Base-by-base conservation (phyloP, 1,140 invertebrate species). In the Potamilus streckersoni region DNA sequence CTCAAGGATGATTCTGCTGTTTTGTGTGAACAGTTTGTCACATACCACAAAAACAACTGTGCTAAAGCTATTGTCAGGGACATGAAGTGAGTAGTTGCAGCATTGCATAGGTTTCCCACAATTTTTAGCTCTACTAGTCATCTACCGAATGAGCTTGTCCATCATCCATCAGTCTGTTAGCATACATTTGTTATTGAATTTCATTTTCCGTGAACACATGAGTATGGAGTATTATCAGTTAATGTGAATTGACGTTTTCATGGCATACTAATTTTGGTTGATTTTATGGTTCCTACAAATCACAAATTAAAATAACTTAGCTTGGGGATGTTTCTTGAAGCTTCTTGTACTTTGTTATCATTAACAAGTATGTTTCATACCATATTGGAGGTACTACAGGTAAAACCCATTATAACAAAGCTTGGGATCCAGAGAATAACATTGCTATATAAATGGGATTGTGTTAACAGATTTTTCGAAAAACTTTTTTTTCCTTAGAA, bases 1-100 rank as follows among this genome's bases (percentile, higher is more conserved):
- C 84, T 97, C 5, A 93, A 93, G 65, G 91, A 93, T 20, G 95
- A 96, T 88, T 95, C 94, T 0, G 94, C 92, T 83, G 93, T 94
- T 77, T 93, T 96, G 65, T 96, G 96, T 85, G 95, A 97, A 78
- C 95, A 97, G 87, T 98, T 98, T 89, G 93, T 93, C 27, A 93
- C 92, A 55, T 95, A 96, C 88, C 94, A 98, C 88, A 91, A 96
- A 85, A 92, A 94, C 15, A 94, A 94, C 80, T 97, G 96, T 90
- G 92, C 92, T 66, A 91, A 92, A 77, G 93, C 94, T 62, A 96
- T 98, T 86, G 94, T 95, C 20, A 92, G 92, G 81, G 94, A 95
- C 87, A 92, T 91, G 89, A 92, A 91, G 92, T 93, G 88, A 84
- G 84, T 80, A 20, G 19, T 15, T 55, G 19, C 59, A n/a, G 13